phyloP scores from a whole-genome alignment of 37 sponge, comb jelly and placozoan genomes.

The Ianthella basta region DNA sequence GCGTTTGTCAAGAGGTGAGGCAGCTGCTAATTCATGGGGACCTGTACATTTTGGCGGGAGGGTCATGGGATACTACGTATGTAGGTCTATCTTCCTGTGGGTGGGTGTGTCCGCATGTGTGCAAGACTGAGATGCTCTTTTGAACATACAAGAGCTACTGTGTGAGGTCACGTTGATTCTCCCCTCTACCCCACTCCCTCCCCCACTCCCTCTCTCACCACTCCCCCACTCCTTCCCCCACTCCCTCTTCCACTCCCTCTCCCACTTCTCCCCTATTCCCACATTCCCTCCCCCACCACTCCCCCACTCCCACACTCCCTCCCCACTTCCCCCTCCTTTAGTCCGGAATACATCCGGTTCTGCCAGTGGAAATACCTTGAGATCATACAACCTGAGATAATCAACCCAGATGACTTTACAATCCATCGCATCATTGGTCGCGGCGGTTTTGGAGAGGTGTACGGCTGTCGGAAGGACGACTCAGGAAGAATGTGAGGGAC shows the following conservation, averaged over 20 bases:
- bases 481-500: slow-evolving; percentile 87
- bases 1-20: no score
- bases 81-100: slow-evolving; percentile 17
- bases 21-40: no score
- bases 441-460: slow-evolving; percentile 99
- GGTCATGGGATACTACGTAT: no score
- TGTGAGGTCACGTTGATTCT: background rate
- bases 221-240: background rate
- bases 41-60: no score
- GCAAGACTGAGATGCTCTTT: background rate
- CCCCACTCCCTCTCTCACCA: background rate
- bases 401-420: slow-evolving; percentile 79
- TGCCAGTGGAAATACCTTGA: slow-evolving; percentile 99
- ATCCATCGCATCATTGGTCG: slow-evolving; percentile 95
- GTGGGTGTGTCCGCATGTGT: slow-evolving; percentile 17
- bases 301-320: no score
- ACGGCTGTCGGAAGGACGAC: slow-evolving; percentile 95
- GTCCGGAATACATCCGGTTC: slow-evolving; percentile 69
- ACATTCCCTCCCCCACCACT: background rate
- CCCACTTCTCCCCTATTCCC: background rate
- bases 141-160: no score
- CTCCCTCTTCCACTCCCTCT: no score
- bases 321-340: background rate
- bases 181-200: background rate
- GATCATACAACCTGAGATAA: slow-evolving; percentile 48